Evolutionary conservation across 1,140 invertebrate species (phyloP).

Genomic region (Musca domestica): DNA sequence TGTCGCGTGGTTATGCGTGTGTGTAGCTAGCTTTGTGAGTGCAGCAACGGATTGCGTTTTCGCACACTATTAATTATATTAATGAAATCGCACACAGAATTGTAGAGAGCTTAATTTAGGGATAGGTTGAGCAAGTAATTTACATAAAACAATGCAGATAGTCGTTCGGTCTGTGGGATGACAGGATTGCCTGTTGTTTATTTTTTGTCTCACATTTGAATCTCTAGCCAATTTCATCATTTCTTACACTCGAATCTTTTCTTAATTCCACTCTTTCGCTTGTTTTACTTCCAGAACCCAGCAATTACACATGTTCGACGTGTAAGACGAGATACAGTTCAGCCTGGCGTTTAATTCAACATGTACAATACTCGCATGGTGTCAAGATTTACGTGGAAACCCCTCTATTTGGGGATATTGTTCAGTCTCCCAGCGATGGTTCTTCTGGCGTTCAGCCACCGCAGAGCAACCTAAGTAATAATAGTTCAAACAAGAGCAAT

Average conservation of each 20-base stretch:
- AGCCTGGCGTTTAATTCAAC: constrained; percentile 91
- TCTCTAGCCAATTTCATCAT: background rate
- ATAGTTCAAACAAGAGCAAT: constrained; percentile 6
- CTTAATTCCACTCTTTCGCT: constrained; percentile 29
- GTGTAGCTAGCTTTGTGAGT: background rate
- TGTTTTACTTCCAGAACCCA: constrained; percentile 78
- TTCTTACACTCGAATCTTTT: background rate
- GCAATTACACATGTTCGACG: constrained; percentile 89
- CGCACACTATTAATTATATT: constrained; percentile 25
- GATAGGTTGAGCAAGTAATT: constrained; percentile 3
- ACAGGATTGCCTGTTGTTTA: background rate
- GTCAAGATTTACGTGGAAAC: constrained; percentile 87
- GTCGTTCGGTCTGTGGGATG: constrained; percentile 13
- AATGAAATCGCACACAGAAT: constrained; percentile 17
- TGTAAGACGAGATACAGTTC: constrained; percentile 87
- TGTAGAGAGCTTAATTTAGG: constrained; percentile 3
- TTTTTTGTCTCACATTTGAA: background rate
- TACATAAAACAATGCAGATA: constrained; percentile 7
- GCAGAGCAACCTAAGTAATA: background rate
- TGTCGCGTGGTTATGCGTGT: constrained; percentile 15
- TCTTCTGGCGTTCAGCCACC: background rate
- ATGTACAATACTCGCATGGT: constrained; percentile 90
- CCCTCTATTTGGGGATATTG: background rate
- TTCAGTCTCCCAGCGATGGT: constrained; percentile 1
- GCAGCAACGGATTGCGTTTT: constrained; percentile 6